Evolutionary conservation across 1,140 invertebrate species (phyloP).

Genomic region (Pseudoatta argentina): DNA sequence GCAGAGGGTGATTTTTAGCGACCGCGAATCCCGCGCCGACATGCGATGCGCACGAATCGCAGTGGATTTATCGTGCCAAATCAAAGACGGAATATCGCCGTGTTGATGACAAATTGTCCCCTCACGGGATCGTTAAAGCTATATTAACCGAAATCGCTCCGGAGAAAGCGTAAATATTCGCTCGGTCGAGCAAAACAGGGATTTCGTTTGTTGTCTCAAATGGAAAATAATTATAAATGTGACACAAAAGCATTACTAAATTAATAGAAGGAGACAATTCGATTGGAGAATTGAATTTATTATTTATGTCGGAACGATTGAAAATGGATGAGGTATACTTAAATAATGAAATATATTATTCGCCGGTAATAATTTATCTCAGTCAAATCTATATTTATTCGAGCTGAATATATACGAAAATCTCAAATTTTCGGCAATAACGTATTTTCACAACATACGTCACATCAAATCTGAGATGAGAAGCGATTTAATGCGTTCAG

Average conservation of each 20-base stretch:
- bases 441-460: neutral
- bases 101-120: constrained; percentile 5
- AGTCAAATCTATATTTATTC: neutral
- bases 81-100: neutral
- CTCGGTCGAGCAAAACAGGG: neutral
- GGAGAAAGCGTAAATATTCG: neutral
- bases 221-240: neutral
- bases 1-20: constrained; percentile 54
- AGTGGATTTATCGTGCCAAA: constrained; percentile 19
- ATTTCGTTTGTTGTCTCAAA: neutral
- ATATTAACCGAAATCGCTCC: neutral
- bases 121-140: neutral
- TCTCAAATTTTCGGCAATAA: neutral
- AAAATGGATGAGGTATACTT: neutral
- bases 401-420: neutral
- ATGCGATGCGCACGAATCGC: constrained; percentile 19
- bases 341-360: constrained; percentile 8
- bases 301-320: neutral
- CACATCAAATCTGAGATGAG: neutral
- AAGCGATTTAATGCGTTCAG: neutral
- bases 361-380: neutral
- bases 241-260: neutral
- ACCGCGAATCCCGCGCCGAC: constrained; percentile 37
- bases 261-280: neutral
- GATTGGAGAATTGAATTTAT: neutral